Conservation (phyloP, 1,140 invertebrate species). For the Heliothis virescens region DNA sequence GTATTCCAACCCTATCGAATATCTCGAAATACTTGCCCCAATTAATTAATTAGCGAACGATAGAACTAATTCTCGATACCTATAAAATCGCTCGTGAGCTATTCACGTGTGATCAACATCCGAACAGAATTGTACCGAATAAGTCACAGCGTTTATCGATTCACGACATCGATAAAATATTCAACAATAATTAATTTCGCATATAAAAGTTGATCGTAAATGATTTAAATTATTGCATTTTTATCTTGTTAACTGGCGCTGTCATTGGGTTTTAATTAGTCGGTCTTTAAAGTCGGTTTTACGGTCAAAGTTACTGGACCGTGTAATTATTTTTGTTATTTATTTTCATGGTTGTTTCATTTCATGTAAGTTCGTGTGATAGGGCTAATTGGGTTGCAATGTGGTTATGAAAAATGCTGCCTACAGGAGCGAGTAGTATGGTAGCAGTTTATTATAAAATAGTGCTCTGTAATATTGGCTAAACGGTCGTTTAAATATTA, state of each 20-base stretch:
- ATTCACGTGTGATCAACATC: neutral
- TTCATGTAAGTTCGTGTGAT: slow-evolving; percentile 7
- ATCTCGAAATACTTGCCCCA: neutral
- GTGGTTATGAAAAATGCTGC: neutral
- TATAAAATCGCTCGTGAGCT: neutral
- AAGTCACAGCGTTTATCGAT: slow-evolving; percentile 25
- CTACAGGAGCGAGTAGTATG: neutral
- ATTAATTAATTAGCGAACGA: neutral
- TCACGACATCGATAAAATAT: slow-evolving; percentile 50
- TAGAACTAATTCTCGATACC: slow-evolving; percentile 4
- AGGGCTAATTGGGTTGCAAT: slow-evolving; percentile 6
- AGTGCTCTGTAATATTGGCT: too few relatives aligned
- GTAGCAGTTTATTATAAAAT: neutral
- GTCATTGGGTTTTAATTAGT: slow-evolving; percentile 53
- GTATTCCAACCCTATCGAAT: neutral
- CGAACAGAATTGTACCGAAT: neutral
- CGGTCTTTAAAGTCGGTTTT: slow-evolving; percentile 40
- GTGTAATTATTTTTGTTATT: slow-evolving; percentile 34
- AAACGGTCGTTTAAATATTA: too few relatives aligned
- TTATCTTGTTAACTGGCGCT: slow-evolving; percentile 51
- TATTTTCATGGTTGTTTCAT: slow-evolving; percentile 27
- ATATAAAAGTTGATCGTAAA: slow-evolving; percentile 52
- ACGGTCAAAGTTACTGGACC: neutral
- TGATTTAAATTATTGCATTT: slow-evolving; percentile 57
- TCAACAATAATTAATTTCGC: slow-evolving; percentile 53